phyloP scores from a whole-genome alignment of 2,113 vertebrate genomes.

The Upupa epops region DNA sequence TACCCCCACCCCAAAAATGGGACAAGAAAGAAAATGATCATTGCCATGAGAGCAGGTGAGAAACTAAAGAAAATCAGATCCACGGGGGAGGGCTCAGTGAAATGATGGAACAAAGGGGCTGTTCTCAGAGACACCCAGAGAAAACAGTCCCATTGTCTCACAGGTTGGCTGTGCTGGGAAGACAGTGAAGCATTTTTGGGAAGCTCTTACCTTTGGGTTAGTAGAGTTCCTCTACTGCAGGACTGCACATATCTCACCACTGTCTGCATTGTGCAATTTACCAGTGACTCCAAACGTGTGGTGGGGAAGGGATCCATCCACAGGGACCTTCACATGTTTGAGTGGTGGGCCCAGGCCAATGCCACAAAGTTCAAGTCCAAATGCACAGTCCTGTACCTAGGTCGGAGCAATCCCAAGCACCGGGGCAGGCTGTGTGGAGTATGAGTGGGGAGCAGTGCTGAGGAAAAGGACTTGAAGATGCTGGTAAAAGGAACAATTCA shows the following conservation, averaged over 20 bases:
- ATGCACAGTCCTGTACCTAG: no score
- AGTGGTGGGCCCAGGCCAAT: no score
- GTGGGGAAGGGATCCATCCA: no score
- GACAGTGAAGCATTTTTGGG: neutral
- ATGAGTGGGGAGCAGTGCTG: no score
- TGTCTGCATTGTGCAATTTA: neutral
- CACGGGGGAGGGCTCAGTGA: neutral
- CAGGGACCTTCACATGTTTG: no score
- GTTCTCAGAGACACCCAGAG: neutral
- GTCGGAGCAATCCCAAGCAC: no score
- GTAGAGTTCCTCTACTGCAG: neutral
- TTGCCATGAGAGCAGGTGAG: neutral
- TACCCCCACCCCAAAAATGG: neutral
- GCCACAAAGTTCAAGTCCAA: no score
- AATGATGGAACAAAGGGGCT: neutral
- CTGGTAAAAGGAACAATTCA: no score
- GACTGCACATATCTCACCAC: rapidly evolving
- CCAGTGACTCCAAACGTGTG: neutral
- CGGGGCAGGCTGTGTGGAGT: no score
- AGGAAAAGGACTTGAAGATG: no score
- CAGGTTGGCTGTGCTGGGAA: neutral
- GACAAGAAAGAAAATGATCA: neutral
- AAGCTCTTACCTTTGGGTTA: neutral
- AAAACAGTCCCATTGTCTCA: rapidly evolving
- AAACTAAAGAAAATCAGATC: conserved; percentile 8